Base-by-base conservation (phyloP, 2,888 invertebrate species). In the Cheilosia grossa region DNA sequence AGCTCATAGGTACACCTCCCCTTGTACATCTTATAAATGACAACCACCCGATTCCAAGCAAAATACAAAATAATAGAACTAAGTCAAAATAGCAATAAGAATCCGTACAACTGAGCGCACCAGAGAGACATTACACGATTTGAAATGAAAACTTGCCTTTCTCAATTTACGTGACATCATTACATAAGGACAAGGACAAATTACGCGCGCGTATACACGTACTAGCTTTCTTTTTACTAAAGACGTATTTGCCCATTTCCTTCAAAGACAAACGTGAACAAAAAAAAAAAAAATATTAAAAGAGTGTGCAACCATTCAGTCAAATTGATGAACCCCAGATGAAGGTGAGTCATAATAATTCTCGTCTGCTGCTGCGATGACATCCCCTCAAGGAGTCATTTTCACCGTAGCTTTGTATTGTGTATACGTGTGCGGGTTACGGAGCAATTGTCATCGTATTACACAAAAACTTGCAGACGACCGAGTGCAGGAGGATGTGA, bases 141-240 rank as follows among this genome's bases (percentile, higher is more conserved):
- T 66, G 77, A 77, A 66, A 67, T n/a, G 72, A 66, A 72, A 77
- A 67, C 72, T 56, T 73, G 51, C 67, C 82, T 73, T 78, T 37
- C 69, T 78, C 82, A 78, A 78, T 78, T 78, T 82, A 82, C 82
- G 82, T 82, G 82, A 78, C 82, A 82, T 82, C 82, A 78, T 82
- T 82, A 82, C 72, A 51, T 10, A 33, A 73, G 37, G 82, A 82
- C 78, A 82, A 78, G 78, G 73, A 78, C 82, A 82, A 82, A 82
- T 82, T 73, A 82, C 72, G 17, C 72, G 37, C 70, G 64, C 70
- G 58, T 37, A 37, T 70, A 69, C 63, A 82, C 63, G 81, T 75
- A 53, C 58, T 64, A 42, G 44, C 15, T 37, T n/a, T 15, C 30
- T 30, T 63, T 61, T 58, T 67, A 19, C 0, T 59, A 21, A 19